Evolutionary conservation across 1,140 invertebrate genomes (phyloP).

Genomic region (Panagrolaimus sp.): DNA sequence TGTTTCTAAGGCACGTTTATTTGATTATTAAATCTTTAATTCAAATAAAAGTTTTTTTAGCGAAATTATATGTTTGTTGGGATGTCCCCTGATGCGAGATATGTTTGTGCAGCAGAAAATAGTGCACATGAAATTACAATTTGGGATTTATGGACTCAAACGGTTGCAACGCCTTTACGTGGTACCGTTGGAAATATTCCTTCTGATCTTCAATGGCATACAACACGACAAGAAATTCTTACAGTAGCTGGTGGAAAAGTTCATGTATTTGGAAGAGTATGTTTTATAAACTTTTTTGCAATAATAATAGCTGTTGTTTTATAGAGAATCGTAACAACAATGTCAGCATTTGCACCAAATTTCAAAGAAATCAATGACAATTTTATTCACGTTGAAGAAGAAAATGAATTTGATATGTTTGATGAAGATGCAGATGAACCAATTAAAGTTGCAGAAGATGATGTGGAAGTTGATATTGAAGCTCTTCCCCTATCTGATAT

Average conservation of each 20-base stretch:
- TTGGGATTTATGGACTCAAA: not conserved
- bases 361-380: slow-evolving; percentile 11
- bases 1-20: not conserved
- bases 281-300: too few relatives aligned
- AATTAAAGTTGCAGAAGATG: not conserved
- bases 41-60: not conserved
- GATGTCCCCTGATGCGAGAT: slow-evolving; percentile 3
- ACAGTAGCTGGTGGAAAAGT: not conserved
- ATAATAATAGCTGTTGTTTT: too few relatives aligned
- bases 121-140: not conserved
- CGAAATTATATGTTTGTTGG: slow-evolving; percentile 1
- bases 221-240: not conserved
- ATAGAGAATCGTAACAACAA: not conserved
- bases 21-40: too few relatives aligned
- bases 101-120: not conserved
- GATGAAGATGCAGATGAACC: slow-evolving; percentile 3
- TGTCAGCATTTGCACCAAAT: not conserved
- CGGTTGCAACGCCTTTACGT: not conserved
- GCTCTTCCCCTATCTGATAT: not conserved
- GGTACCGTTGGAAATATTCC: not conserved
- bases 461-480: not conserved
- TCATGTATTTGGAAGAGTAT: not conserved
- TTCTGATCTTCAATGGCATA: slow-evolving; percentile 6
- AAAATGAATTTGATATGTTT: not conserved
- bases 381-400: not conserved